These are phyloP conservation scores for Phenganax marumi DNA, from an alignment of 92 coral and sea anemone species.

Conservation along the genomic window DNA sequence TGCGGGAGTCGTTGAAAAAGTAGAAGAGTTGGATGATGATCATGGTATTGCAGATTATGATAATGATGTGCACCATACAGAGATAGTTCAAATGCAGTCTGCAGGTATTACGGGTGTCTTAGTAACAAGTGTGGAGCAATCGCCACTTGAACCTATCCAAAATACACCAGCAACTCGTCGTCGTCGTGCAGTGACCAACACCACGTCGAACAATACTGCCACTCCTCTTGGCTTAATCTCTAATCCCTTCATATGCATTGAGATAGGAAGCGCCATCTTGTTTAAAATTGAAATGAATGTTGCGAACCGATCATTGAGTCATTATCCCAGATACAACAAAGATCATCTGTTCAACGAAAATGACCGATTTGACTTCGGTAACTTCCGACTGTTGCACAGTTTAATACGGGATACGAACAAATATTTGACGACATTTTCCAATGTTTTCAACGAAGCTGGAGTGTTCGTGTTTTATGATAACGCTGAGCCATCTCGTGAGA, in stretches of 20 bases:
- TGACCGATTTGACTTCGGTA: slow-evolving; percentile 84
- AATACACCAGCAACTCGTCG: slow-evolving; percentile 43
- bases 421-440: slow-evolving; percentile 64
- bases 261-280: slow-evolving; percentile 58
- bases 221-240: slow-evolving; percentile 29
- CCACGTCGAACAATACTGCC: slow-evolving; percentile 40
- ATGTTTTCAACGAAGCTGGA: slow-evolving; percentile 82
- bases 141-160: slow-evolving; percentile 13
- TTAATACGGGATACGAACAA: slow-evolving; percentile 79
- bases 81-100: slow-evolving; percentile 47
- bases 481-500: slow-evolving; percentile 64
- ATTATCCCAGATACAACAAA: slow-evolving; percentile 86
- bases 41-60: slow-evolving; percentile 39
- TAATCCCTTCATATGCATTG: slow-evolving; percentile 72
- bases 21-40: slow-evolving; percentile 14
- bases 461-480: slow-evolving; percentile 94
- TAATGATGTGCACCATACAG: slow-evolving; percentile 39
- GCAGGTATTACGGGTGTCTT: slow-evolving; percentile 48
- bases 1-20: neutral
- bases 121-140: slow-evolving; percentile 30
- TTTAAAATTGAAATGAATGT: slow-evolving; percentile 70
- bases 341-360: slow-evolving; percentile 85
- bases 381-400: slow-evolving; percentile 80
- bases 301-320: slow-evolving; percentile 70
- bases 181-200: slow-evolving; percentile 54